Percentiles rank a stretch among this genome's conserved stretches.
Evolutionary conservation across 1,140 invertebrate species (phyloP).

Genomic region (Dufourea novaeangliae): DNA sequence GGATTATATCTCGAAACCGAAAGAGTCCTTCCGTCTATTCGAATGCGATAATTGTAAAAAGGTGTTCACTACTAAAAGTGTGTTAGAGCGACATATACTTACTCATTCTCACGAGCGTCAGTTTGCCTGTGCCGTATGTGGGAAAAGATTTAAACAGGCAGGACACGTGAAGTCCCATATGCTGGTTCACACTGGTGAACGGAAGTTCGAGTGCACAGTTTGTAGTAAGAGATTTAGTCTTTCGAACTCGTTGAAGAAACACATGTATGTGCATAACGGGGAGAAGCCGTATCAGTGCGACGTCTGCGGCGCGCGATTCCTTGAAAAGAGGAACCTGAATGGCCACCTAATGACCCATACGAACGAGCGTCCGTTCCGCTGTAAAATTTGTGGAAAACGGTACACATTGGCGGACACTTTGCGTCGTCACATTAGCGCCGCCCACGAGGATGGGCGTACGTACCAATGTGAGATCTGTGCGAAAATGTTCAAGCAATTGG

Average conservation of each 20-base stretch:
- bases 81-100: constrained; percentile 83
- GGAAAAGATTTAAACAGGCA: constrained; percentile 88
- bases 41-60: constrained; percentile 82
- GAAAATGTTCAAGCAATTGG: constrained; percentile 80
- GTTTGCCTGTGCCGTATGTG: constrained; percentile 84
- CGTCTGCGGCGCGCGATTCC: constrained; percentile 81
- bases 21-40: constrained; percentile 62
- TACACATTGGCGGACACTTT: constrained; percentile 74
- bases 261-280: constrained; percentile 83
- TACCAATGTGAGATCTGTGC: constrained; percentile 76
- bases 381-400: constrained; percentile 80
- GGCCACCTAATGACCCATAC: constrained; percentile 82
- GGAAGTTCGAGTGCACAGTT: constrained; percentile 83
- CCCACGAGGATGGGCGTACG: constrained; percentile 70
- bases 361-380: constrained; percentile 76
- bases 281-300: constrained; percentile 84
- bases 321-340: constrained; percentile 75
- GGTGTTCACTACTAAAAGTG: constrained; percentile 84
- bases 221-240: constrained; percentile 87
- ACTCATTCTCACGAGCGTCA: constrained; percentile 84
- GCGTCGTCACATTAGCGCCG: constrained; percentile 69
- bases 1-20: constrained; percentile 33
- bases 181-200: constrained; percentile 86
- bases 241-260: constrained; percentile 84
- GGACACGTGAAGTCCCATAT: constrained; percentile 87